Percentiles rank a stretch among this genome's conserved stretches.
These are phyloP conservation scores for Caerostris extrusa DNA, from an alignment of 1,140 invertebrate genomes.

Conservation along the genomic window DNA sequence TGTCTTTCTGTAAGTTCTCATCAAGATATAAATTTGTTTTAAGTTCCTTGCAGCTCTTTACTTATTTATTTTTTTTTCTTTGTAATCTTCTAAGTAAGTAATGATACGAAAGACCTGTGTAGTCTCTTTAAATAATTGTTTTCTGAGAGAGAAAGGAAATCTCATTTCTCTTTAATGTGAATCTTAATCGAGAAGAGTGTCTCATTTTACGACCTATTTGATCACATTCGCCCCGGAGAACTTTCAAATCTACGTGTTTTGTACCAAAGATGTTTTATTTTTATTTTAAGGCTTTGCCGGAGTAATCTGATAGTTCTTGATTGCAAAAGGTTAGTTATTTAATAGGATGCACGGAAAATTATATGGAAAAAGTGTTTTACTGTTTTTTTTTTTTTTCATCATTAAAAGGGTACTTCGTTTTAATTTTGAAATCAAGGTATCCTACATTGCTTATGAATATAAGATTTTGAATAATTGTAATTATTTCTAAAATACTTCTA, in stretches of 20 bases:
- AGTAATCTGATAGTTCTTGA: slow-evolving; percentile 6
- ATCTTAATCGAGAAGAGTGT: not conserved
- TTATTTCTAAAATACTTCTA: no score
- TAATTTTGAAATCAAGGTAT: no score
- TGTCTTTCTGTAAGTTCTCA: not conserved
- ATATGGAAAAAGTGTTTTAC: no score
- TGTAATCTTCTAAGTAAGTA: not conserved
- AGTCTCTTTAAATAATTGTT: slow-evolving; percentile 1
- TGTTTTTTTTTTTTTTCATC: no score
- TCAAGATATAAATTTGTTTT: slow-evolving; percentile 11
- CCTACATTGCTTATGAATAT: no score
- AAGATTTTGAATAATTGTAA: no score
- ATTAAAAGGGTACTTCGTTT: no score
- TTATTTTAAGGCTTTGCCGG: not conserved
- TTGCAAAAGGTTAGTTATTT: not conserved
- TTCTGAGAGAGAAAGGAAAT: not conserved
- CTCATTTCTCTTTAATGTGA: slow-evolving; percentile 11
- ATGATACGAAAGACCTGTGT: not conserved
- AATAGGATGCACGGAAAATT: no score
- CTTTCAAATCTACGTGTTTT: not conserved
- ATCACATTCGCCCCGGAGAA: not conserved
- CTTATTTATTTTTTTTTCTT: not conserved
- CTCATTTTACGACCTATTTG: slow-evolving; percentile 22
- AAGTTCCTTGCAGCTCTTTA: slow-evolving; percentile 11
- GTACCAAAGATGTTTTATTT: not conserved